Evolutionary conservation across 2,113 vertebrate species (phyloP), one percentile per base, ranked within the genome.

Genomic region (Ancistrus triradiatus): DNA sequence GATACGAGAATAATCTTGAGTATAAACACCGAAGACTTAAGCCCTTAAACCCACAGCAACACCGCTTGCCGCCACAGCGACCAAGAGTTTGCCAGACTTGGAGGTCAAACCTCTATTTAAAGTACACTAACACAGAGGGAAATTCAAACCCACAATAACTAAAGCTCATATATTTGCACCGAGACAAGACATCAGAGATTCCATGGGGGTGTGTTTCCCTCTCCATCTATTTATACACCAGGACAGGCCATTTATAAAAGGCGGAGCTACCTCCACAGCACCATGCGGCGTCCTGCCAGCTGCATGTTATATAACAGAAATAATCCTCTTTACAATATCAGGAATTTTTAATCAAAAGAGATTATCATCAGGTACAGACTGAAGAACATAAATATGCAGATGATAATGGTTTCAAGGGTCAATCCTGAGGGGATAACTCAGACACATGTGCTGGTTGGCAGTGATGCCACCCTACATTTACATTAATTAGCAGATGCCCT

Each of bases 271-370:
- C n/a, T n/a, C n/a, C n/a, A n/a, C n/a, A n/a, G n/a, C n/a, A n/a
- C n/a, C n/a, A n/a, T n/a, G n/a, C n/a, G n/a, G n/a, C n/a, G n/a
- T n/a, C n/a, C n/a, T n/a, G 63, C 59, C 64, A 51, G 51, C 61
- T 63, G 69, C 35, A 25, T 6, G 51, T 72, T 67, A 67, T 42
- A 50, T 67, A 72, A 72, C 14, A 44, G n/a, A 63, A 60, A 58
- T 58, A 72, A 63, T 67, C 64, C 44, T 43, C 46, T 21, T 11
- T 14, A 7, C 28, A 62, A 72, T 50, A 37, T 49, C 10, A 3
- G 18, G 3, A 14, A 19, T 31, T 51, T 38, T 24, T 14, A 31
- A 42, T 33, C 33, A 18, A 40, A 57, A 17, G 15, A 38, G n/a
- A 50, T 43, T 46, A 65, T 65, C 42, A 61, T n/a, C 38, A 28